Evolutionary conservation across 2,113 vertebrate genomes (phyloP).

Genomic region (Petromus typicus): DNA sequence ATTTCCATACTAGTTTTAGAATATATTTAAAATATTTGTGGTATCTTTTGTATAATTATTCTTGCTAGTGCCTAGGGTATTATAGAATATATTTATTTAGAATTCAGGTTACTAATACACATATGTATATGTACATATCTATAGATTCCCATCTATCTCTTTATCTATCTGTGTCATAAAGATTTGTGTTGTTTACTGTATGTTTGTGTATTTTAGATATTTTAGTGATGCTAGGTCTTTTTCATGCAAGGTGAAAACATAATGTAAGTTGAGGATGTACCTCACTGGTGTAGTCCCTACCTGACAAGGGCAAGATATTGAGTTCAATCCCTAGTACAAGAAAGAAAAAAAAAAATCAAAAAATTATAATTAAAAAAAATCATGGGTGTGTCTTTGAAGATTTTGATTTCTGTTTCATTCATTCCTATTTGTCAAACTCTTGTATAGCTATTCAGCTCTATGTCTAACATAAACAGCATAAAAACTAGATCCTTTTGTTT

Average conservation of each 20-base stretch:
- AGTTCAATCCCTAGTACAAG: no score
- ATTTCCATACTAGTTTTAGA: background rate
- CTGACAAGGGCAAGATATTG: no score
- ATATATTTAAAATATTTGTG: background rate
- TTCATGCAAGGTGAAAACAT: background rate
- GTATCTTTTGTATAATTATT: background rate
- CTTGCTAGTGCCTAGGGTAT: background rate
- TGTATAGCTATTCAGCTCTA: background rate
- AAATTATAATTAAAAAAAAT: background rate
- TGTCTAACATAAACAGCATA: conserved; percentile 9
- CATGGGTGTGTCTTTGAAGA: background rate
- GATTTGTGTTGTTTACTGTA: background rate
- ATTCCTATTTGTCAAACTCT: conserved; percentile 1
- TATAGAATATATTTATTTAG: background rate
- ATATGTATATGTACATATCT: background rate
- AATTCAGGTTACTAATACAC: background rate
- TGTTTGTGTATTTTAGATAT: background rate
- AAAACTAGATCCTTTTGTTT: conserved; percentile 47
- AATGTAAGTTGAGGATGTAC: background rate
- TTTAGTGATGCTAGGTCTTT: background rate
- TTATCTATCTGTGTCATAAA: background rate
- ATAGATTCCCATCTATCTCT: background rate
- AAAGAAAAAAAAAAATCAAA: background rate
- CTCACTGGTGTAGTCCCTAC: no score
- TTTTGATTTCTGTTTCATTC: background rate